Conservation (phyloP, 2,113 vertebrate genomes). For the Uropsilus gracilis region DNA sequence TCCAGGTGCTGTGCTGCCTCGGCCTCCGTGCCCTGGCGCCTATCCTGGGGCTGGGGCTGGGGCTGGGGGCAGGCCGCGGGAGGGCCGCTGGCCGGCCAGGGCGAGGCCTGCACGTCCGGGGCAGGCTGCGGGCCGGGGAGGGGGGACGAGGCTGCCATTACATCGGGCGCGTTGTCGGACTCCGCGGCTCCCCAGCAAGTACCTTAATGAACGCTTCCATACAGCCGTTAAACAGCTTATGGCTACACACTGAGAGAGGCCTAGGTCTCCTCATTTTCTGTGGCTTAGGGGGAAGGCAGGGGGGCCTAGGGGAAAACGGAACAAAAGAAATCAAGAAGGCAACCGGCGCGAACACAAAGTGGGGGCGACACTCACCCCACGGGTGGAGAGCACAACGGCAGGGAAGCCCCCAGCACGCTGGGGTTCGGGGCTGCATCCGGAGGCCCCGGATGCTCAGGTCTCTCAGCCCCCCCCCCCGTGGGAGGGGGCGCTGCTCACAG, state of each 20-base stretch:
- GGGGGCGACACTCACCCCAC: constrained; percentile 68
- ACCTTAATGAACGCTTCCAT: constrained; percentile 99
- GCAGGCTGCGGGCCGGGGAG: constrained; percentile 47
- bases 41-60: no score
- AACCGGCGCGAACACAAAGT: constrained; percentile 83
- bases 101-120: background rate
- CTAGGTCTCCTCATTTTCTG: constrained; percentile 99
- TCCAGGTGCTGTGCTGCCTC: no score
- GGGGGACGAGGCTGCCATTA: constrained; percentile 85
- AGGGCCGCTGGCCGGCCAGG: background rate
- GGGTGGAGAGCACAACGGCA: constrained; percentile 20
- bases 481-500: background rate
- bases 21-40: no score
- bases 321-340: constrained; percentile 89
- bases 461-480: constrained; percentile 8
- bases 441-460: constrained; percentile 39
- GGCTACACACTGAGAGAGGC: constrained; percentile 98
- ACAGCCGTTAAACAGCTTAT: constrained; percentile 99
- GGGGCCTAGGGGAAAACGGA: constrained; percentile 94
- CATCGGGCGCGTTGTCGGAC: constrained; percentile 86
- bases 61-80: no score
- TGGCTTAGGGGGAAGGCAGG: constrained; percentile 98
- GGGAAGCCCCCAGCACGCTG: background rate
- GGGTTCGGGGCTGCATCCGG: constrained; percentile 57
- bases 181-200: constrained; percentile 88